Base-by-base conservation (phyloP, 1,140 invertebrate genomes). In the Drosophila parvula region DNA sequence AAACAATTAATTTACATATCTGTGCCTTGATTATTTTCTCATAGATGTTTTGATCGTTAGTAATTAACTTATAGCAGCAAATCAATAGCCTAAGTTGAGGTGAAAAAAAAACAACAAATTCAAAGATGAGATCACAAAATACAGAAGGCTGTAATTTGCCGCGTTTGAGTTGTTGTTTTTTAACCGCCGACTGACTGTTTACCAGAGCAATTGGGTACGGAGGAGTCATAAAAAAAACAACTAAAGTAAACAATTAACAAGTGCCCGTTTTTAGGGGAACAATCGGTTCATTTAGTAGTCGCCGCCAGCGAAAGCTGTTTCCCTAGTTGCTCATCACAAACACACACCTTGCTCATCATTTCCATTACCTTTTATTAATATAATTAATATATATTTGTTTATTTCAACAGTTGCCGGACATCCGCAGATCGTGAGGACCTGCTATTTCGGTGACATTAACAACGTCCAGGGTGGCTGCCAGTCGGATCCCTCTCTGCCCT, bases 381-480 rank as follows among this genome's bases (percentile, higher is more conserved):
- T n/a, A n/a, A n/a, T 2, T 16, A 18, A 55, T 38, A 14, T 27
- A 6, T 27, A n/a, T 10, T 10, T 38, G n/a, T 8, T 36, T 3
- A 14, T 36, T 27, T 55, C 8, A 14, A 27, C 63, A 91, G 90
- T 78, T 44, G 63, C 57, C 45, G 90, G 88, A 53, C 79, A 81
- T 36, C 84, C 81, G 2, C 90, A 90, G 47, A 84, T 91, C 45
- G 71, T 91, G 27, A 80, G 90, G 56, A 68, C 60, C 50, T 91
- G 90, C 45, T 91, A 83, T 50, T 91, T 90, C 28, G 90, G 90
- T 0, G 88, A 91, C 36, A 61, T 88, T 11, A 64, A 44, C 45
- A 79, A 86, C 18, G 61, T 85, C 3, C 75, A 86, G 50, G 32
- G 10, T 18, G 90, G 90, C 55, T 91, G 90, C 71, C 75, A 81